Evolutionary conservation across 2,888 invertebrate species (phyloP).

Genomic region (Melitaea athalia): DNA sequence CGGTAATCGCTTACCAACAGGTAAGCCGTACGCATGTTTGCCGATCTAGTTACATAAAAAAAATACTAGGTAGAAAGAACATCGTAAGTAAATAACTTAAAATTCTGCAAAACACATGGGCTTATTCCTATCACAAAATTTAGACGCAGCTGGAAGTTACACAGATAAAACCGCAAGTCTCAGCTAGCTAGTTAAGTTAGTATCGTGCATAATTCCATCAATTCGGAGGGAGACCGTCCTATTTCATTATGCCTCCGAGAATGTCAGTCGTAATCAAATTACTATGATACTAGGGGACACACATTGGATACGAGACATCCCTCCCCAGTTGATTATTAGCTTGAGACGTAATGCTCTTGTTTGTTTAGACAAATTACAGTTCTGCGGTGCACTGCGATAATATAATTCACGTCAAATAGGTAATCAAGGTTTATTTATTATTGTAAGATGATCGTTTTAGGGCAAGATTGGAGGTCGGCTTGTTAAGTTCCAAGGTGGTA

Average conservation of each 20-base stretch:
- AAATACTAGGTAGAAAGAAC: no score
- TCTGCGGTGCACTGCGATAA: conserved; percentile 7
- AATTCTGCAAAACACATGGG: no score
- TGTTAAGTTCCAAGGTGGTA: no score
- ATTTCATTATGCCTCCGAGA: conserved; percentile 40
- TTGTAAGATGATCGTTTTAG: neutral
- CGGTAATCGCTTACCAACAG: no score
- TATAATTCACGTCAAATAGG: neutral
- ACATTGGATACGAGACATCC: conserved; percentile 26
- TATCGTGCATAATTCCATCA: conserved; percentile 19
- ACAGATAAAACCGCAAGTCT: no score
- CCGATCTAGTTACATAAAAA: no score
- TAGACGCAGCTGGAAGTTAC: no score
- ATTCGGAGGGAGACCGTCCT: conserved; percentile 32
- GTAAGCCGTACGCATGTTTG: no score
- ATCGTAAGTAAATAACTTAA: no score
- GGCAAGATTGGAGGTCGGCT: no score
- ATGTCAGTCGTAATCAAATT: conserved; percentile 43
- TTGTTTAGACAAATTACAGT: conserved; percentile 9
- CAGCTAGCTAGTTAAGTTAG: no score
- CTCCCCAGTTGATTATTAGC: conserved; percentile 35
- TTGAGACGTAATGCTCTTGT: conserved; percentile 15
- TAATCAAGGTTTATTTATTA: conserved; percentile 9
- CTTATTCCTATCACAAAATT: no score
- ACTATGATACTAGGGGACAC: conserved; percentile 41